Conservation (phyloP, 2,888 invertebrate species). For the Toxonevra muliebris region DNA sequence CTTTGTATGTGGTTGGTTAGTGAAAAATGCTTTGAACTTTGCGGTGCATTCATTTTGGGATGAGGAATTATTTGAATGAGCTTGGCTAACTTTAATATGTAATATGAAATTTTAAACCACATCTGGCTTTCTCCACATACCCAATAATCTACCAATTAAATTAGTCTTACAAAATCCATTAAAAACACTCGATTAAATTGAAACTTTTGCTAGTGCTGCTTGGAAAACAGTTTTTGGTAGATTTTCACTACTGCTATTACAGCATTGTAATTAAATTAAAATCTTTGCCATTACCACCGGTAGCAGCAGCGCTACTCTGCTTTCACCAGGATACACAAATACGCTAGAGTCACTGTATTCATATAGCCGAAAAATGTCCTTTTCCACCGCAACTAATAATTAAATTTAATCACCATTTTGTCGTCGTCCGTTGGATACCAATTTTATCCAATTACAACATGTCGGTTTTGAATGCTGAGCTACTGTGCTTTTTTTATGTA, state of each 20-base stretch:
- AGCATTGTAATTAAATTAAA: slow-evolving; percentile 33
- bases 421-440: slow-evolving; percentile 35
- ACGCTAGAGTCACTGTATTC: background rate
- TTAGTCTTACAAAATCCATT: slow-evolving; percentile 4
- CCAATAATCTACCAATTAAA: slow-evolving; percentile 11
- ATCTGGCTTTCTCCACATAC: background rate
- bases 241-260: slow-evolving; percentile 11
- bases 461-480: slow-evolving; percentile 23
- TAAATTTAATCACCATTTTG: slow-evolving; percentile 46
- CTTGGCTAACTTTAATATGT: no score
- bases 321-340: no score
- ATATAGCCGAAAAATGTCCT: slow-evolving; percentile 23
- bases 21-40: background rate
- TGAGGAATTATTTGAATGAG: no score
- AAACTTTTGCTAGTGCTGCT: background rate
- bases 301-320: background rate
- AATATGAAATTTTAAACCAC: no score
- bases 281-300: slow-evolving; percentile 21
- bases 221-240: slow-evolving; percentile 7
- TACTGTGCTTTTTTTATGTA: slow-evolving; percentile 2
- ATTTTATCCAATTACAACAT: slow-evolving; percentile 45
- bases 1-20: background rate
- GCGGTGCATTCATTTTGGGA: no score
- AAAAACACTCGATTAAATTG: slow-evolving; percentile 5
- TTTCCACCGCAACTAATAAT: slow-evolving; percentile 41